Conservation (phyloP, 2,113 vertebrate genomes). For the Malaclemys terrapin region DNA sequence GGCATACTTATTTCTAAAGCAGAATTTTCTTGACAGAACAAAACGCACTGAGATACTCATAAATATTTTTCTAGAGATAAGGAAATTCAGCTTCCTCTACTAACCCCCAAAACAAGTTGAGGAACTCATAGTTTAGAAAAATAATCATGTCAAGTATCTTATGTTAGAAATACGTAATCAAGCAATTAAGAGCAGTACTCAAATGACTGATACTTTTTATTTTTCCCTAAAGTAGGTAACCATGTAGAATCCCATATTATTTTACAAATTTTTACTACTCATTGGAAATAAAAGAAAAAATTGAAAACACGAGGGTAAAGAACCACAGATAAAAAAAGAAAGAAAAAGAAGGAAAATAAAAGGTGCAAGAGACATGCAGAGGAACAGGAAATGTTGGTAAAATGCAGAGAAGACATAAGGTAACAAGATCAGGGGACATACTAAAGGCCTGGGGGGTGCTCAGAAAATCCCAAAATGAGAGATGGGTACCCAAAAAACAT, state of each 20-base stretch:
- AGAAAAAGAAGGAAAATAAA: neutral
- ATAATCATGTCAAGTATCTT: neutral
- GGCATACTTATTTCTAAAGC: neutral
- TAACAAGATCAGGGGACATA: neutral
- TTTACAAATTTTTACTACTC: neutral
- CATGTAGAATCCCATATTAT: neutral
- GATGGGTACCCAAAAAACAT: neutral
- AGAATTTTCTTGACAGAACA: neutral
- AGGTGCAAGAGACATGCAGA: neutral
- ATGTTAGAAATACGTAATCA: neutral
- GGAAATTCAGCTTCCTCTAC: neutral
- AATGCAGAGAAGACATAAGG: neutral
- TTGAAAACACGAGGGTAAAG: neutral
- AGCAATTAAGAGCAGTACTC: neutral
- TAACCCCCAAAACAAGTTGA: no score
- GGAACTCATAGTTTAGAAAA: no score
- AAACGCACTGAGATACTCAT: neutral
- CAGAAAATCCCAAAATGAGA: neutral
- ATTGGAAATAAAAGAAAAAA: neutral
- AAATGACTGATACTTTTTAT: neutral
- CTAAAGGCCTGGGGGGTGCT: neutral
- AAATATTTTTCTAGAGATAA: neutral
- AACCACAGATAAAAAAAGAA: neutral
- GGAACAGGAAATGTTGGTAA: neutral
- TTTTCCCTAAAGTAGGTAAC: neutral